Evolutionary conservation across 2,113 vertebrate genomes (phyloP).

Genomic region (Sylvilagus bachmani): DNA sequence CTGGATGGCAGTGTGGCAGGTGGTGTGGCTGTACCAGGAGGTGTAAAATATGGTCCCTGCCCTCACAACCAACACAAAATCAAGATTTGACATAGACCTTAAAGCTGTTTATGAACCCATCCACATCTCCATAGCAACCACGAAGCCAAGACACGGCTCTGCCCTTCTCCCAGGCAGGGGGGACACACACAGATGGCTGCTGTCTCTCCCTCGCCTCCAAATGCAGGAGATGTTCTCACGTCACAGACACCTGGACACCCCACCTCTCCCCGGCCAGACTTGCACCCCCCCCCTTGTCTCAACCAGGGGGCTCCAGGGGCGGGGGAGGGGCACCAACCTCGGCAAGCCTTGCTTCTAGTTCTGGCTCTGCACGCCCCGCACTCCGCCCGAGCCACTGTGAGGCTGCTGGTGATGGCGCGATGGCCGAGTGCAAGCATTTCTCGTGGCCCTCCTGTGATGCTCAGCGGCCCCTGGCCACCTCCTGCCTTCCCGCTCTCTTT

Average conservation of each 20-base stretch:
- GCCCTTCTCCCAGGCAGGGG: constrained; percentile 42
- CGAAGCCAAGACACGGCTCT: constrained; percentile 10
- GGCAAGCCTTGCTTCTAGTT: neutral
- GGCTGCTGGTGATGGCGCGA: neutral
- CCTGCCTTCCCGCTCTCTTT: neutral
- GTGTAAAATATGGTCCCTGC: constrained; percentile 60
- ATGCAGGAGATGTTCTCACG: neutral
- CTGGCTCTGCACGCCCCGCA: neutral
- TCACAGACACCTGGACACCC: neutral
- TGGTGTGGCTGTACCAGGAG: neutral
- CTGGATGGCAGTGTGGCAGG: neutral
- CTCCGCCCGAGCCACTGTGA: neutral
- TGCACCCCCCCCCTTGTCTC: neutral
- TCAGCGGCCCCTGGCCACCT: neutral
- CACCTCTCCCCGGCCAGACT: too few species aligned
- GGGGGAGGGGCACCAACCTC: neutral
- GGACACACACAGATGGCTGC: constrained; percentile 45
- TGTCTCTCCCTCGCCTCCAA: neutral
- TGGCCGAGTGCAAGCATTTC: neutral
- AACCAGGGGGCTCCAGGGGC: neutral
- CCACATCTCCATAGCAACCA: constrained; percentile 78
- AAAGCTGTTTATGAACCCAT: constrained; percentile 62
- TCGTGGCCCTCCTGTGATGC: neutral
- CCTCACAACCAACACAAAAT: constrained; percentile 57
- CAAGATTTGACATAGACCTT: constrained; percentile 71